Base-by-base conservation (phyloP, 2,888 invertebrate species). In the Trypoxylon attenuatum region DNA sequence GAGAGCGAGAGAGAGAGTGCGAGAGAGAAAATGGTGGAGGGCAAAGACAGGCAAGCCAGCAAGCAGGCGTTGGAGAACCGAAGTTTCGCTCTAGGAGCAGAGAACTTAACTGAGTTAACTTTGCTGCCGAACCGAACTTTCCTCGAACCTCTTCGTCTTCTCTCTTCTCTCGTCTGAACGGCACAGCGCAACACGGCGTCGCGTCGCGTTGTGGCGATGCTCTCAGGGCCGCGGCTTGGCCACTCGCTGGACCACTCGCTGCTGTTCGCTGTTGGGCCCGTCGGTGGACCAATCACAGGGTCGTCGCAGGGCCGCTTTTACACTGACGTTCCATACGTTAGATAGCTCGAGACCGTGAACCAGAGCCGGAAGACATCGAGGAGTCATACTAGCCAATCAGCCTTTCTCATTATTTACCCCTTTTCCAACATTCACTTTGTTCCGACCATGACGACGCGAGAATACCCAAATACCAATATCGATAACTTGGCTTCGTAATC, bases 81-180 rank as follows among this genome's bases (percentile, higher is more conserved):
- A 85, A 86, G 84, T 85, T 86, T 86, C 81, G 81, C 82, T 83
- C 82, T 79, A 76, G 78, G 76, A 82, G 78, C 73, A 78, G 80
- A 80, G 84, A 85, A 86, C 85, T 86, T 85, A 86, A 86, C 85
- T 85, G 82, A 86, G 86, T 86, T 86, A 86, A 86, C 86, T 86
- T 86, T 84, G 84, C 86, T 85, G 84, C 83, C 81, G 84, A 84
- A 82, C 82, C 80, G 83, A 86, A 85, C 80, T 86, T 86, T 86
- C 82, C 78, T 80, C 83, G 83, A 86, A 86, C 82, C 86, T 86
- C 86, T n/a, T 76, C 77, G 79, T 81, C 81, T 78, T 69, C 79
- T 76, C 64, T 46, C 45, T 56, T 10, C 55, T 16, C 54, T 41
- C 43, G 41, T 33, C 51, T 21, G n/a, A n/a, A n/a, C n/a, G n/a